phyloP scores from a whole-genome alignment of 2,113 vertebrate species.

The Equus przewalskii region DNA sequence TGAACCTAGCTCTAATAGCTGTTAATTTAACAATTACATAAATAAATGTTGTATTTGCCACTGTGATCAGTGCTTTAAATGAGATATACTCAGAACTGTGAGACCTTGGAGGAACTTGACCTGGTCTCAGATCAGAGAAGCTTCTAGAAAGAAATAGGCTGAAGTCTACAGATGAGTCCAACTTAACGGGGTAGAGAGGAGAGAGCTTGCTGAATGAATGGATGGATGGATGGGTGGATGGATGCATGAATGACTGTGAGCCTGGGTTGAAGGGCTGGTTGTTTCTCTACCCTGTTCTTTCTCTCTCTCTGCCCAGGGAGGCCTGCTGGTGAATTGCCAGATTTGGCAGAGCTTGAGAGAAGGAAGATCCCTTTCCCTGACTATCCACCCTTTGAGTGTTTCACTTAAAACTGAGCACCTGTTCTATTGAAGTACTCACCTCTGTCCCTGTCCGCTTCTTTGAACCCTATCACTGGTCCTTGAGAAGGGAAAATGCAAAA shows the following conservation, averaged over 20 bases:
- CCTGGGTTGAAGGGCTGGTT: background rate
- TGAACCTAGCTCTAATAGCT: background rate
- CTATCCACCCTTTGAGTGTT: conserved; percentile 70
- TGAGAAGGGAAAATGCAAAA: conserved; percentile 67
- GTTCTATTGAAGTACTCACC: conserved; percentile 79
- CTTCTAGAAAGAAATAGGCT: background rate
- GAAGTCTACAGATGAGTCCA: background rate
- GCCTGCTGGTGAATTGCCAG: conserved; percentile 79
- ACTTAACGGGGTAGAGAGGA: background rate
- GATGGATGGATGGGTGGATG: background rate
- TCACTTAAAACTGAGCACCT: conserved; percentile 84
- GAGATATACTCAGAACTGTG: background rate
- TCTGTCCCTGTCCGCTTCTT: conserved; percentile 79
- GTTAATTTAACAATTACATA: background rate
- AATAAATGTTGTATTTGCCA: background rate
- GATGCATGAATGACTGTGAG: background rate
- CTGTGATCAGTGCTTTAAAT: background rate
- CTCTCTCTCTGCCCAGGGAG: conserved; percentile 24
- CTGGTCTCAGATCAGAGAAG: background rate
- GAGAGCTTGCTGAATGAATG: background rate
- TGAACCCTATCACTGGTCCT: conserved; percentile 81
- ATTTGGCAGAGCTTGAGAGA: conserved; percentile 66
- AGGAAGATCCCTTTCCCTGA: conserved; percentile 60
- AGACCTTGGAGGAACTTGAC: conserved; percentile 16
- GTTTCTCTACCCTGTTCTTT: conserved; percentile 40